A percentile compares a stretch with the other conserved stretches of the same genome.
phyloP scores from a whole-genome alignment of 2,113 vertebrate genomes.

The Muntiacus muntjak region DNA sequence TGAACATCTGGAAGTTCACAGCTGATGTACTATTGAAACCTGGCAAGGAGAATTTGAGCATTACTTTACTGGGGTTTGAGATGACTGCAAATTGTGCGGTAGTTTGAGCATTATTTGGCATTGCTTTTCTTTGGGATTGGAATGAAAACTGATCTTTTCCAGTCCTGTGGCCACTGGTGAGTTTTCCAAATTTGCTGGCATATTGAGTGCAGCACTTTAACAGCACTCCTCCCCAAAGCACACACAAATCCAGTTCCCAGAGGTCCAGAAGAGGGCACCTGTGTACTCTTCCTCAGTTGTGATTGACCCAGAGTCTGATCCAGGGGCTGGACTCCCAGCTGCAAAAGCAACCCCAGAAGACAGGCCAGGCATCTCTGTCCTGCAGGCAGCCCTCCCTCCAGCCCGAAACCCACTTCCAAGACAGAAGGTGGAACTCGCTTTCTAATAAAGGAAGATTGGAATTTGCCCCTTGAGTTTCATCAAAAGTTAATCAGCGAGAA shows the following conservation, averaged over 20 bases:
- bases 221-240: neutral
- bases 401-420: neutral
- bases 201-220: neutral
- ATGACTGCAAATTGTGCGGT: neutral
- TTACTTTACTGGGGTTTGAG: neutral
- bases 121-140: neutral
- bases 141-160: neutral
- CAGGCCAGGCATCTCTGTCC: neutral
- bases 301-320: neutral
- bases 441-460: neutral
- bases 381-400: neutral
- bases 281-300: slow-evolving; percentile 22
- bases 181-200: neutral
- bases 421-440: neutral
- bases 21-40: neutral
- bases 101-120: neutral
- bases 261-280: neutral
- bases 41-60: neutral
- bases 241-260: neutral
- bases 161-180: neutral
- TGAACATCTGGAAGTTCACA: neutral
- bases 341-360: neutral
- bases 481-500: neutral
- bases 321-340: neutral
- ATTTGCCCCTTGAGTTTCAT: neutral